Conservation (phyloP, 2,888 invertebrate genomes). For the Xanthostigma xanthostigma region DNA sequence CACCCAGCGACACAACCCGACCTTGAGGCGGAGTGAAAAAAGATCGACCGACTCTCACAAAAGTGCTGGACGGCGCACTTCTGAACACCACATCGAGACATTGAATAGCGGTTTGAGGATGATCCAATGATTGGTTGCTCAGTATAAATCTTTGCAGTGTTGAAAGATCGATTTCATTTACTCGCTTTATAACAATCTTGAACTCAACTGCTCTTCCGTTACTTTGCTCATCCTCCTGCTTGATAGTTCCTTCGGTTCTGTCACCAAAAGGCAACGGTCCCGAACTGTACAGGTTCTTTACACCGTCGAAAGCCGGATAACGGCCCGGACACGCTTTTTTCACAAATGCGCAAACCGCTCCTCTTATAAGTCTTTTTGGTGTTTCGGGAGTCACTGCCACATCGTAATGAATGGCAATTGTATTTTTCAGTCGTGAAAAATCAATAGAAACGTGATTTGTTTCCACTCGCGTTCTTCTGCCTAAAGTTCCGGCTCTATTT, state of each 20-base stretch:
- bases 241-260: slow-evolving; percentile 21
- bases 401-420: slow-evolving; percentile 61
- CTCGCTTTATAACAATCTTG: slow-evolving; percentile 37
- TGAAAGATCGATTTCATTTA: slow-evolving; percentile 36
- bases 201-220: slow-evolving; percentile 22
- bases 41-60: slow-evolving; percentile 55
- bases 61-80: slow-evolving; percentile 38
- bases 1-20: slow-evolving; percentile 44
- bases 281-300: slow-evolving; percentile 46
- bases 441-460: slow-evolving; percentile 50
- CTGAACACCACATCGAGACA: slow-evolving; percentile 76
- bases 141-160: slow-evolving; percentile 29
- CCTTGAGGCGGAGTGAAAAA: slow-evolving; percentile 45
- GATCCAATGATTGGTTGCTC: slow-evolving; percentile 24
- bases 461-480: slow-evolving; percentile 31
- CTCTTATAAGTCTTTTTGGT: slow-evolving; percentile 45
- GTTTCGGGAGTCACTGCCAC: slow-evolving; percentile 52
- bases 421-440: slow-evolving; percentile 29
- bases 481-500: slow-evolving; percentile 23
- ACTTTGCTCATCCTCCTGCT: slow-evolving; percentile 16
- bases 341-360: slow-evolving; percentile 25
- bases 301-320: slow-evolving; percentile 58
- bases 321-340: slow-evolving; percentile 26
- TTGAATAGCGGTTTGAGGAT: slow-evolving; percentile 49
- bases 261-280: slow-evolving; percentile 28